phyloP scores from a whole-genome alignment of 1,140 invertebrate species.

The Drosophila simulans region DNA sequence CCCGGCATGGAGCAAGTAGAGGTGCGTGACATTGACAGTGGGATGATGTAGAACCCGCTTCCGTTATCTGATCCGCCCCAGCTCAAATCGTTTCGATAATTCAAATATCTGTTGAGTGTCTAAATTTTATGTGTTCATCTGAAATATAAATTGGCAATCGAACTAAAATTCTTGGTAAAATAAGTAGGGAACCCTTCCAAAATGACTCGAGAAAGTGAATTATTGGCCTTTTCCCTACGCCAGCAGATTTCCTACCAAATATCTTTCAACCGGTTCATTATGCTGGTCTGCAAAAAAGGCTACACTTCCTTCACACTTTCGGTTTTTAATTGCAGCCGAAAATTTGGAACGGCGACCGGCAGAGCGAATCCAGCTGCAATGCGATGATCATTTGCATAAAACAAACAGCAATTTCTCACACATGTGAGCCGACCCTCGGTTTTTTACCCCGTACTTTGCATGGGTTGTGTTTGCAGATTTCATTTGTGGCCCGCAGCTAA shows the following conservation, averaged over 20 bases:
- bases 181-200: neutral
- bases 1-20: conserved; percentile 70
- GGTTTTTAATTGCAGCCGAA: conserved; percentile 66
- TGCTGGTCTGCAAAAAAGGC: conserved; percentile 11
- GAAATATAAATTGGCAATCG: conserved; percentile 4
- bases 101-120: neutral
- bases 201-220: conserved; percentile 16
- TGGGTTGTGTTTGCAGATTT: conserved; percentile 44
- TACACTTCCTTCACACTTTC: conserved; percentile 68
- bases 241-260: conserved; percentile 4
- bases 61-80: no score
- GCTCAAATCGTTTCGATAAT: neutral
- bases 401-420: conserved; percentile 79
- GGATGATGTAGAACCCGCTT: conserved; percentile 11
- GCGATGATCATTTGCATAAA: conserved; percentile 77
- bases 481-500: conserved; percentile 69
- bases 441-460: neutral
- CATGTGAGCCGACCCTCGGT: conserved; percentile 33
- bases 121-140: neutral
- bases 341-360: conserved; percentile 48
- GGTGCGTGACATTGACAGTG: conserved; percentile 62
- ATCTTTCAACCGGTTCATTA: conserved; percentile 24
- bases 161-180: neutral
- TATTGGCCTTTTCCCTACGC: conserved; percentile 3
- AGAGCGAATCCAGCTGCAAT: conserved; percentile 49